Percentiles rank a stretch among this genome's conserved stretches.
Evolutionary conservation across 2,888 invertebrate genomes (phyloP).

Genomic region (Smittia sp.): DNA sequence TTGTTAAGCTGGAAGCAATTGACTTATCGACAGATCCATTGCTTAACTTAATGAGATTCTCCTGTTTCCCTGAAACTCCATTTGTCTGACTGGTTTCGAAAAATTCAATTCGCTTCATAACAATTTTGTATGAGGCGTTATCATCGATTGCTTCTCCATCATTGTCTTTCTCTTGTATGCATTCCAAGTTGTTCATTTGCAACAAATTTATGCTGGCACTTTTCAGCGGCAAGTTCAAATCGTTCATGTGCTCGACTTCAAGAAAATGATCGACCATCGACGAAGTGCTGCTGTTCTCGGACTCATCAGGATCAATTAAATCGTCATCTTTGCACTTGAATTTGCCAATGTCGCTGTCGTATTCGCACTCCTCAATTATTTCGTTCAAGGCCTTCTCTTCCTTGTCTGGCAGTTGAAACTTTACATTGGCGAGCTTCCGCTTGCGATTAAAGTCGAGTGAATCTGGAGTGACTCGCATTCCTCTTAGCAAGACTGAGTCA

Average conservation of each 20-base stretch:
- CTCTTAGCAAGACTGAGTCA: neutral
- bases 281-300: conserved; percentile 41
- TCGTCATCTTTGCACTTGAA: conserved; percentile 42
- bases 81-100: conserved; percentile 47
- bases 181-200: conserved; percentile 41
- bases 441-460: conserved; percentile 42
- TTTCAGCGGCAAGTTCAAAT: conserved; percentile 42
- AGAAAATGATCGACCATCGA: conserved; percentile 29
- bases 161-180: neutral
- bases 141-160: neutral
- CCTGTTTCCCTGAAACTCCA: neutral
- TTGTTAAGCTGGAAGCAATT: too few relatives aligned
- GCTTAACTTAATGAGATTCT: neutral
- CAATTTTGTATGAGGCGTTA: conserved; percentile 43
- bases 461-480: conserved; percentile 36
- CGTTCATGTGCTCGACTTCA: conserved; percentile 39
- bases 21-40: neutral
- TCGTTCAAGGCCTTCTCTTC: conserved; percentile 42
- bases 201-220: conserved; percentile 22
- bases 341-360: conserved; percentile 44
- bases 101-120: conserved; percentile 52
- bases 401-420: conserved; percentile 33
- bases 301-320: neutral
- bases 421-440: conserved; percentile 36
- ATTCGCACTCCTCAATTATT: conserved; percentile 43